These are phyloP conservation scores for Rhinogobius similis DNA, from an alignment of 2,113 vertebrate species.

Conservation along the genomic window DNA sequence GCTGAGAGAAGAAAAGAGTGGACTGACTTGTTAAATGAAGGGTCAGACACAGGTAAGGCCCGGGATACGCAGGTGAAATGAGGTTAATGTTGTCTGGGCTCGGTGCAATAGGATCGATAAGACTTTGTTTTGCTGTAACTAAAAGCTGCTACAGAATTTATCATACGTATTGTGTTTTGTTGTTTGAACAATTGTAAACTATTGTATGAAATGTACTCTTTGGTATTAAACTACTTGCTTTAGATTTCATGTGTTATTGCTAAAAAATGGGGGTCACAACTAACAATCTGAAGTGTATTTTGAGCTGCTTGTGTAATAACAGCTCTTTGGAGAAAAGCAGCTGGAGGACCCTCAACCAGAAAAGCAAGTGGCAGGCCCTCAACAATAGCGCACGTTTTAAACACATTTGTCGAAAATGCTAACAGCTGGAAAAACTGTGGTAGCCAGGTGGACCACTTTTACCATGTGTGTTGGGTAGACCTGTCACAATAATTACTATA, in stretches of 20 bases:
- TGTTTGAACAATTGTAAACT: not conserved
- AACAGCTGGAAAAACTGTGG: too few relatives aligned
- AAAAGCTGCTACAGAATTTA: not conserved
- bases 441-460: too few relatives aligned
- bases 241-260: not conserved
- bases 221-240: not conserved
- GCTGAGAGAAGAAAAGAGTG: conserved; percentile 6
- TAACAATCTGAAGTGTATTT: not conserved
- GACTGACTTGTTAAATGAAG: conserved; percentile 41
- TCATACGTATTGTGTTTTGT: not conserved
- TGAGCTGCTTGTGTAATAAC: too few relatives aligned
- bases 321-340: too few relatives aligned
- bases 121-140: conserved; percentile 1
- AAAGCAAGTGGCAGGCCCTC: too few relatives aligned
- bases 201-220: not conserved
- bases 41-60: conserved; percentile 50
- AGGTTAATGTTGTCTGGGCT: conserved; percentile 46
- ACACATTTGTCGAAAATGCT: too few relatives aligned
- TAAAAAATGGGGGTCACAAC: not conserved
- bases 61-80: conserved; percentile 44
- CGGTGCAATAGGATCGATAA: conserved; percentile 26
- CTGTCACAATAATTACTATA: too few relatives aligned
- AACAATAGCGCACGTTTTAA: too few relatives aligned
- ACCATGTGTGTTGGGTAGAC: too few relatives aligned
- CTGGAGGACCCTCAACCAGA: too few relatives aligned